Conservation (phyloP, 2,888 invertebrate species). For the Lysandra bellargus region DNA sequence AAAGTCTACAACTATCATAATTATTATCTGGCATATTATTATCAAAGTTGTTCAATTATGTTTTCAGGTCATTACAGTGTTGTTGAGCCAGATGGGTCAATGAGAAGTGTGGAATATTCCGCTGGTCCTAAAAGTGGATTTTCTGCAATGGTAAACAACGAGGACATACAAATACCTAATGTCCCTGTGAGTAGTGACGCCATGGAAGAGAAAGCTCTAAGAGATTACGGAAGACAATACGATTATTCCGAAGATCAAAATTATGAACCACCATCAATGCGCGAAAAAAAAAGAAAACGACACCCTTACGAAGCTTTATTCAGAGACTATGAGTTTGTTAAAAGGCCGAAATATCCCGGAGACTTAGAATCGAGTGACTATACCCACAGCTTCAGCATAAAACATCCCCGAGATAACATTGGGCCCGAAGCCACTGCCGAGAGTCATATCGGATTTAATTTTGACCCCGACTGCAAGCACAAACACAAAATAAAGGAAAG, state of each 20-base stretch:
- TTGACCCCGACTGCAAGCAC: conserved; percentile 67
- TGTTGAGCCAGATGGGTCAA: conserved; percentile 84
- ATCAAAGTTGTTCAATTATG: conserved; percentile 19
- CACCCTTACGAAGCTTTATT: conserved; percentile 55
- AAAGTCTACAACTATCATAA: too few relatives aligned
- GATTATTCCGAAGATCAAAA: conserved; percentile 63
- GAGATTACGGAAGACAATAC: conserved; percentile 64
- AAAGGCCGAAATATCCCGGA: conserved; percentile 57
- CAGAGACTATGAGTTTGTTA: conserved; percentile 56
- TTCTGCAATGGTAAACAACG: conserved; percentile 79
- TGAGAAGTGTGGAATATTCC: conserved; percentile 82
- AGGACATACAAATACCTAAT: conserved; percentile 51
- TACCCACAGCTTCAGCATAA: conserved; percentile 65
- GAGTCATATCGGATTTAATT: conserved; percentile 63
- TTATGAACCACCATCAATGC: conserved; percentile 51
- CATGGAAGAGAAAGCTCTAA: conserved; percentile 61
- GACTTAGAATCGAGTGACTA: conserved; percentile 68
- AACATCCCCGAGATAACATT: conserved; percentile 62
- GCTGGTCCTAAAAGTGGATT: conserved; percentile 80
- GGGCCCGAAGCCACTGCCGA: conserved; percentile 53
- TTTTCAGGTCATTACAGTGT: conserved; percentile 83
- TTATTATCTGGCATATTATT: not conserved
- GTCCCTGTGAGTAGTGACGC: conserved; percentile 39
- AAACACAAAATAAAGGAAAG: conserved; percentile 60
- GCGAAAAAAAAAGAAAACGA: conserved; percentile 54